A percentile compares a stretch with the other conserved stretches of the same genome.
phyloP scores from a whole-genome alignment of 2,888 invertebrate species.

The Aleiodes testaceus region DNA sequence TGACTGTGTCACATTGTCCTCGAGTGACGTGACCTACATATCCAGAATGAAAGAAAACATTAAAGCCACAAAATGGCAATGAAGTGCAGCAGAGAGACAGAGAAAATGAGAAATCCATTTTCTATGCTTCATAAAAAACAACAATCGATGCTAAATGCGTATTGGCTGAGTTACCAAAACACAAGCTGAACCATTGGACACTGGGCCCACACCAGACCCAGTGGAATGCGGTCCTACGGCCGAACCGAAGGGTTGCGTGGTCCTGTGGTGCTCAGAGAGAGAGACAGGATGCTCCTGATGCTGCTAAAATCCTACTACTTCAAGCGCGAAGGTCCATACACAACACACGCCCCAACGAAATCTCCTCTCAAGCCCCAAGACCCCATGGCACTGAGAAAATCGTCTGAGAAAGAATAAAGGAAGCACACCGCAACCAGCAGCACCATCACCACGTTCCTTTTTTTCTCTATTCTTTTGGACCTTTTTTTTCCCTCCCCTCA shows the following conservation, averaged over 20 bases:
- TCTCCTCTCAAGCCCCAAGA: not conserved
- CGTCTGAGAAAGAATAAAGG: conserved; percentile 12
- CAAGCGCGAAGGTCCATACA: conserved; percentile 5
- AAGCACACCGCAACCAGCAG: conserved; percentile 34
- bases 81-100: not conserved
- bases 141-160: conserved; percentile 7
- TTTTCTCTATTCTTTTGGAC: conserved; percentile 1
- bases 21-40: too few relatives aligned
- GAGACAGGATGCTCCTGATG: conserved; percentile 6
- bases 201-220: conserved; percentile 56
- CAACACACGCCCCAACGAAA: not conserved
- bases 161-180: not conserved
- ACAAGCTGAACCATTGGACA: conserved; percentile 19
- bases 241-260: conserved; percentile 53
- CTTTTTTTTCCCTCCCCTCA: not conserved
- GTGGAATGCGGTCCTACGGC: conserved; percentile 69
- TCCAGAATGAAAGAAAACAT: too few relatives aligned
- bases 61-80: too few relatives aligned
- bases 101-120: conserved; percentile 28
- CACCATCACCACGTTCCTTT: conserved; percentile 23
- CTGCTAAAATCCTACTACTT: conserved; percentile 14
- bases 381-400: too few relatives aligned
- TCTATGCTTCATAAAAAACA: conserved; percentile 18
- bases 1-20: too few relatives aligned
- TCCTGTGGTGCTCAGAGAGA: conserved; percentile 46